Percentiles rank a stretch among this genome's conserved stretches.
Evolutionary conservation across 2,113 vertebrate species (phyloP).

Genomic region (Seriola dumerili): DNA sequence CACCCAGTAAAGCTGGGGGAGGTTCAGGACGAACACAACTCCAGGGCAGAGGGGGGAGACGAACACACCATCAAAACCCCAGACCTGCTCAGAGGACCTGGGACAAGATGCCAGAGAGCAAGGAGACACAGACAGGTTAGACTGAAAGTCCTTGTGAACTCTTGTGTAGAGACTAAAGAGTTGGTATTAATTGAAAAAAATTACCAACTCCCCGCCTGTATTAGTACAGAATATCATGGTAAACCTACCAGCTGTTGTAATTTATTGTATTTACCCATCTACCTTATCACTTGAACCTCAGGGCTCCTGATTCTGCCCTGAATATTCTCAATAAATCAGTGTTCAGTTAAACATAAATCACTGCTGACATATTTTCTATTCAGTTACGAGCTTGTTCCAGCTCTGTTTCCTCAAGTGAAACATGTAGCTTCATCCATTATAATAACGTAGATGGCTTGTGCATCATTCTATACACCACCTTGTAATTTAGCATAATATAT

Average conservation of each 20-base stretch:
- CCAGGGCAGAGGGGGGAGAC: conserved; percentile 82
- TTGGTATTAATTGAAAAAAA: no score
- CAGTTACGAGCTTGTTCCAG: no score
- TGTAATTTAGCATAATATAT: not conserved
- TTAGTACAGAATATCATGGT: not conserved
- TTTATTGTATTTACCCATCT: not conserved
- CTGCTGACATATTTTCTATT: no score
- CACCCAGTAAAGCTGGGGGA: conserved; percentile 56
- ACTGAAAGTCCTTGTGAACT: not conserved
- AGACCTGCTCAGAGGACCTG: conserved; percentile 86
- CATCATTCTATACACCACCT: not conserved
- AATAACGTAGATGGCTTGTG: no score
- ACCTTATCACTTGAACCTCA: no score
- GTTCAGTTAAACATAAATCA: no score
- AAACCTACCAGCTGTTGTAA: not conserved
- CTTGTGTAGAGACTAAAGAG: not conserved
- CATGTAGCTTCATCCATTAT: no score
- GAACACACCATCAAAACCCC: conserved; percentile 80
- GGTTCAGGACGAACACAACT: conserved; percentile 75
- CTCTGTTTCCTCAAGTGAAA: no score
- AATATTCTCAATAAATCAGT: no score
- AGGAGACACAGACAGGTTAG: conserved; percentile 96
- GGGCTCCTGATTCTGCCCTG: no score
- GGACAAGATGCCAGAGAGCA: conserved; percentile 90
- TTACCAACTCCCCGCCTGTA: not conserved